Percentiles rank a stretch among this genome's conserved stretches.
These are phyloP conservation scores for Cotesia typhae DNA, from an alignment of 1,140 invertebrate species.

Conservation along the genomic window DNA sequence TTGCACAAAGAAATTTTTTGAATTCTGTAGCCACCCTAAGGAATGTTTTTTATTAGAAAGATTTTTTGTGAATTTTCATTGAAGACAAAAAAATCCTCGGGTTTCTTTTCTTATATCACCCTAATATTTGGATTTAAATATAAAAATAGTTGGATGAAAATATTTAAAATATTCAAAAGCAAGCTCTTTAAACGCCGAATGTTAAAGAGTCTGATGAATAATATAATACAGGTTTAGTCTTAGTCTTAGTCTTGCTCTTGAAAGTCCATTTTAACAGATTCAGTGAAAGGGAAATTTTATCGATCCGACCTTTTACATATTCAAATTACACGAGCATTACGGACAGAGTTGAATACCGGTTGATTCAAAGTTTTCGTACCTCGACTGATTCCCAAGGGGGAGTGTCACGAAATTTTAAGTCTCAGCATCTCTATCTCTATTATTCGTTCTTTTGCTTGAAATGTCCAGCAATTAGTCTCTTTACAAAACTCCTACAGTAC, in stretches of 20 bases:
- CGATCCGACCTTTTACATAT: slow-evolving; percentile 45
- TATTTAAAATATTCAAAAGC: background rate
- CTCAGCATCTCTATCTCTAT: background rate
- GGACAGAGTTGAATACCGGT: slow-evolving; percentile 39
- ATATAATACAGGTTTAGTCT: background rate
- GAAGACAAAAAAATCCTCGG: too few relatives aligned
- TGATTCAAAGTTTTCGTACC: slow-evolving; percentile 43
- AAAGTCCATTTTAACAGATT: slow-evolving; percentile 41
- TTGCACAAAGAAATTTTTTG: too few relatives aligned
- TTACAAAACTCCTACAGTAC: background rate
- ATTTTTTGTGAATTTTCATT: too few relatives aligned
- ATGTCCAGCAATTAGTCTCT: slow-evolving; percentile 38
- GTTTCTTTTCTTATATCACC: too few relatives aligned
- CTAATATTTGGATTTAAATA: too few relatives aligned
- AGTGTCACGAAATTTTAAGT: slow-evolving; percentile 33
- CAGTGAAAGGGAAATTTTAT: slow-evolving; percentile 41
- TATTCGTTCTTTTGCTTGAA: slow-evolving; percentile 27
- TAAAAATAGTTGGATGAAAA: background rate
- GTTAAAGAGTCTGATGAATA: background rate
- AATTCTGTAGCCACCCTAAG: too few relatives aligned
- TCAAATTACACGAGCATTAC: slow-evolving; percentile 39
- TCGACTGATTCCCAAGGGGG: background rate
- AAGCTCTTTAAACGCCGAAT: background rate
- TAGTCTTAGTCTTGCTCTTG: slow-evolving; percentile 2
- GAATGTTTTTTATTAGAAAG: too few relatives aligned